Evolutionary conservation across 53 echinoderm and acorn worm genomes (phyloP), one percentile per base, ranked within the genome.

Genomic region (Echinarachnius parma): DNA sequence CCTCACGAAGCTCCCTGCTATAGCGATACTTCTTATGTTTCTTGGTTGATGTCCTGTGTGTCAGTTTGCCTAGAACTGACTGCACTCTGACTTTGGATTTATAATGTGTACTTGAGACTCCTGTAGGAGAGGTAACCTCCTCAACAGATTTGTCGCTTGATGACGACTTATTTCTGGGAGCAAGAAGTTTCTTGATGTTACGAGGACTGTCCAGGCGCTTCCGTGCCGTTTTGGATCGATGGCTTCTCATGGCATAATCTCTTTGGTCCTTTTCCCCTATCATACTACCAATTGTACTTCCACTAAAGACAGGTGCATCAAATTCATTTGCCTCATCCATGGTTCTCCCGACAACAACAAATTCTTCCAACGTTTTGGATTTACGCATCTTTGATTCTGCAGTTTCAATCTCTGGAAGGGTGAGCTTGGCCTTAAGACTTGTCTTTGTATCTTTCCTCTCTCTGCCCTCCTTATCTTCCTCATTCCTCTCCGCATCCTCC

Each of bases 1-100:
- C 89, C 39, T 93, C 93, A 37, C 89, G 53, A 54, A 86, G 72
- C 53, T 86, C 89, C 48, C 83, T 81, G 63, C 93, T 93, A 75
- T 89, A 93, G 56, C 93, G 83, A 59, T 93, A 93, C 42, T 86
- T 86, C 57, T 54, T 86, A 0, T 72, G 74, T 36, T 86, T 61
- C 64, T 86, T 89, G 1, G 44, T 69, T 10, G 77, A 70, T 11
- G 62, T 80, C 21, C 86, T 77, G 36, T 77, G 83, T 4, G 77
- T 80, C 21, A 89, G 60, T 66, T 89, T 89, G 5, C 80, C 84
- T 16, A 87, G 75, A 61, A 84, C 63, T 16, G 78, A 50, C 5
- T 77, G 77, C 1, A 65, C 61, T 53, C 60, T 77, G 60, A 66
- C 60, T 52, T 77, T 83, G 10, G 77, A 60, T 37, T 72, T 72